Conservation (phyloP, 2,797 vertebrate genomes). For the Heliangelus exortis region DNA sequence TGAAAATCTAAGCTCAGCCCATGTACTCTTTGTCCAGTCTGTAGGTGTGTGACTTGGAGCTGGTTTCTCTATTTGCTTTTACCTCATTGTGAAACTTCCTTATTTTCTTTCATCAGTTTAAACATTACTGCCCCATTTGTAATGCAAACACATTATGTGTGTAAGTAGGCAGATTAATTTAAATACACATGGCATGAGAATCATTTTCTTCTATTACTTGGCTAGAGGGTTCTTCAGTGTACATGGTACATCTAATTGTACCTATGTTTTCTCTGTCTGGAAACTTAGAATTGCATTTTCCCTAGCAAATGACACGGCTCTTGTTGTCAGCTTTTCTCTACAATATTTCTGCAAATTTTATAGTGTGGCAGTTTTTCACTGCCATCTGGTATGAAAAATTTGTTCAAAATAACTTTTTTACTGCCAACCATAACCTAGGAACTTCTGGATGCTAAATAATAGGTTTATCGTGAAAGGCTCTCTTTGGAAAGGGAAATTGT, state of each 20-base stretch:
- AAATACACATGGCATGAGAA: not conserved
- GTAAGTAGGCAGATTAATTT: not conserved
- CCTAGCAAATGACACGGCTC: not conserved
- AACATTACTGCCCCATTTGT: not conserved
- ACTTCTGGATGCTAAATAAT: slow-evolving; percentile 33
- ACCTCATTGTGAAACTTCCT: not conserved
- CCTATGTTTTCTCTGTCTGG: not conserved
- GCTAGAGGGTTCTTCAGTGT: not conserved
- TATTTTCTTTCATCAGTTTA: not conserved
- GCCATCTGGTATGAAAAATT: slow-evolving; percentile 1
- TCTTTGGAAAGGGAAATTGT: not conserved
- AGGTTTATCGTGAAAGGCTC: not conserved
- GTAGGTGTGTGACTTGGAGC: not conserved
- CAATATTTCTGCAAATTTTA: slow-evolving; percentile 15
- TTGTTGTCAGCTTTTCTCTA: slow-evolving; percentile 39
- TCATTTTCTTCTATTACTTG: not conserved
- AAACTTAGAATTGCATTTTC: not conserved
- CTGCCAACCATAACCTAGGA: slow-evolving; percentile 26
- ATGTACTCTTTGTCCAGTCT: not conserved
- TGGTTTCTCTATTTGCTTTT: not conserved
- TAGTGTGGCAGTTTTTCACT: not conserved
- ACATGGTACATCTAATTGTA: not conserved
- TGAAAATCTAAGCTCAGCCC: not conserved
- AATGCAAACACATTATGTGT: not conserved
- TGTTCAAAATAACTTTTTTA: slow-evolving; percentile 42